phyloP scores from a whole-genome alignment of 2,113 vertebrate genomes.

The Albula glossodonta region DNA sequence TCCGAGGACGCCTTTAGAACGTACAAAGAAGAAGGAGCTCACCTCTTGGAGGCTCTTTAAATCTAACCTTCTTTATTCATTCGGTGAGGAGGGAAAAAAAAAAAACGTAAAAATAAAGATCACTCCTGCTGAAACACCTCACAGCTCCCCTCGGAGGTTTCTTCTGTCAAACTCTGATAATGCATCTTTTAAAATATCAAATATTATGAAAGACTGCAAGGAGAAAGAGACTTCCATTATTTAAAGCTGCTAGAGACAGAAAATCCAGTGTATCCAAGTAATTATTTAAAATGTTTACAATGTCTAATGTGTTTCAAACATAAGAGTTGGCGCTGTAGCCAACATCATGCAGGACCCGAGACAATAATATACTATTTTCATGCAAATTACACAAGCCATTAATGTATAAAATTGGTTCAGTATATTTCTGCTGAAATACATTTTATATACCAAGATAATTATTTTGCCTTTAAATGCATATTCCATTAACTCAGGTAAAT shows the following conservation, averaged over 20 bases:
- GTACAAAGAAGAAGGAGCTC: slow-evolving; percentile 36
- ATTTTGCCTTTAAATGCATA: slow-evolving; percentile 77
- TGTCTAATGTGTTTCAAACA: slow-evolving; percentile 43
- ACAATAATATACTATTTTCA: slow-evolving; percentile 75
- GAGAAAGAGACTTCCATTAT: too few relatives aligned
- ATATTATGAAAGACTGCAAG: not conserved
- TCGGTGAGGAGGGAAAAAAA: not conserved
- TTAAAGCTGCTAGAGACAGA: not conserved
- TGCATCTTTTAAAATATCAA: not conserved
- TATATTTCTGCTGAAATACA: slow-evolving; percentile 63
- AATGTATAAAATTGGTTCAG: slow-evolving; percentile 78
- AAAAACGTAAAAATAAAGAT: not conserved
- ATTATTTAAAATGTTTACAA: slow-evolving; percentile 64
- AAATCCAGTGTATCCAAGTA: slow-evolving; percentile 66
- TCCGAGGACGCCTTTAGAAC: slow-evolving; percentile 43
- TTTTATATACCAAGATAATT: slow-evolving; percentile 74
- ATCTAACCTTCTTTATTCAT: not conserved
- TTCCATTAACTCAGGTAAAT: slow-evolving; percentile 80
- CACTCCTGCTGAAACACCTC: not conserved
- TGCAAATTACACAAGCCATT: slow-evolving; percentile 79
- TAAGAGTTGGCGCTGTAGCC: slow-evolving; percentile 52
- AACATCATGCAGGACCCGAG: slow-evolving; percentile 64
- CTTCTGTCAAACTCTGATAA: not conserved
- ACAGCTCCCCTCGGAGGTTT: not conserved
- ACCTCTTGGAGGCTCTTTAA: slow-evolving; percentile 22